Conservation (phyloP, 2,113 vertebrate species). For the Platysternon megacephalum region DNA sequence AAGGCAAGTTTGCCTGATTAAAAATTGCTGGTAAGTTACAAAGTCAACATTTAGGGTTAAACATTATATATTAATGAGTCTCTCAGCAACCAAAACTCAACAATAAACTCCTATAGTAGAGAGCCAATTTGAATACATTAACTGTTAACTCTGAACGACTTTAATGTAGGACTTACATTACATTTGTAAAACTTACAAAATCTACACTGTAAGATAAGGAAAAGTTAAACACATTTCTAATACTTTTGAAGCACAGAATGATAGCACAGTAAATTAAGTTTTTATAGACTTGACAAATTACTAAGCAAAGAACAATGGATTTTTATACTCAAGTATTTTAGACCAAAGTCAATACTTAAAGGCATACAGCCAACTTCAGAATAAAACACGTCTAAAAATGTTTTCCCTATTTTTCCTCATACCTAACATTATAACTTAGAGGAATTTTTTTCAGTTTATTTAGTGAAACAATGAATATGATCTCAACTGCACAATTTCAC, state of each 20-base stretch:
- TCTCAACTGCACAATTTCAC: background rate
- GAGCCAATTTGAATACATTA: background rate
- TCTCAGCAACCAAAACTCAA: background rate
- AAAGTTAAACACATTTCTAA: background rate
- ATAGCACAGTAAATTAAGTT: fast-evolving
- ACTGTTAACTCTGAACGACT: background rate
- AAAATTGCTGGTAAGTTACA: background rate
- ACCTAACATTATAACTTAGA: background rate
- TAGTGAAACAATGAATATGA: background rate
- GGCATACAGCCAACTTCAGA: background rate
- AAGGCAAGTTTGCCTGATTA: background rate
- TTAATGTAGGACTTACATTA: background rate
- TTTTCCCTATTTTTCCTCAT: background rate
- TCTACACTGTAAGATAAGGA: background rate
- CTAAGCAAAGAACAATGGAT: background rate
- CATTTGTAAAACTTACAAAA: background rate
- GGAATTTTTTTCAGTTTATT: background rate
- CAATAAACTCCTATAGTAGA: background rate
- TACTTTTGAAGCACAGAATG: background rate
- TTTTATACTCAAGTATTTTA: background rate
- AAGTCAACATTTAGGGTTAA: background rate
- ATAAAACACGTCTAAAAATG: background rate
- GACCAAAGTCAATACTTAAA: background rate
- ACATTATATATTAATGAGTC: background rate
- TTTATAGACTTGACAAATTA: background rate